Base-by-base conservation (phyloP, 2,888 invertebrate genomes). In the Endomychus coccineus region DNA sequence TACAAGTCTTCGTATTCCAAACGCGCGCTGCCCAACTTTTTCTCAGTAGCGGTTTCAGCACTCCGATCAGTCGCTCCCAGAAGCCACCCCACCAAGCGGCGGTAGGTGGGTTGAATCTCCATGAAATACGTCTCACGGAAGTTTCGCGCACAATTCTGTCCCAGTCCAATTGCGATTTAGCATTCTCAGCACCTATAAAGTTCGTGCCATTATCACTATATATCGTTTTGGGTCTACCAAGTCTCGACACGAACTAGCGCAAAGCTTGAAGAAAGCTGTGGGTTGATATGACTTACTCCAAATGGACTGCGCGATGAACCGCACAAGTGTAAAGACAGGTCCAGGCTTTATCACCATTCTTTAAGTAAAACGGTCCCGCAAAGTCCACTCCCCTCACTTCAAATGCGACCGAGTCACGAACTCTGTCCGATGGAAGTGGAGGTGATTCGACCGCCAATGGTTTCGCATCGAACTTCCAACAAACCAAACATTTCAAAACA, bases 271-370 rank as follows among this genome's bases (percentile, higher is more conserved):
- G 16, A 40, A 65, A 61, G 6, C 43, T 40, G 11, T 45, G 34
- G 0, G 62, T 37, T 4, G 51, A 45, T 0, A 28, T 40, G 1
- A 58, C 49, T 3, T 60, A 15, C 42, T 67, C 66, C 10, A 67
- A 44, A 43, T 65, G 62, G 6, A 66, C 46, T 0, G 56, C 55
- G 3, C 61, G 49, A 19, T 59, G 63, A 1, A 61, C 47, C 1
- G 64, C 58, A 23, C 32, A 32, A 10, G 32, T 32, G 9, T 23
- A 32, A 14, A 32, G 14, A 32, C 22, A 22, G 3, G 65, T 48
- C 54, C 57, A 65, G 3, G 43, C 49, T 33, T 59, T 55, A 11
- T 40, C 23, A 6, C 49, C 46, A 15, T 36, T 47, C 25, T 43
- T 54, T 4, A 60, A 36, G 15, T 33, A 42, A 7, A 66, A 25